A percentile compares a stretch with the other conserved stretches of the same genome.
Conservation (phyloP, 2,797 vertebrate species). For the Rhynchotus rufescens region DNA sequence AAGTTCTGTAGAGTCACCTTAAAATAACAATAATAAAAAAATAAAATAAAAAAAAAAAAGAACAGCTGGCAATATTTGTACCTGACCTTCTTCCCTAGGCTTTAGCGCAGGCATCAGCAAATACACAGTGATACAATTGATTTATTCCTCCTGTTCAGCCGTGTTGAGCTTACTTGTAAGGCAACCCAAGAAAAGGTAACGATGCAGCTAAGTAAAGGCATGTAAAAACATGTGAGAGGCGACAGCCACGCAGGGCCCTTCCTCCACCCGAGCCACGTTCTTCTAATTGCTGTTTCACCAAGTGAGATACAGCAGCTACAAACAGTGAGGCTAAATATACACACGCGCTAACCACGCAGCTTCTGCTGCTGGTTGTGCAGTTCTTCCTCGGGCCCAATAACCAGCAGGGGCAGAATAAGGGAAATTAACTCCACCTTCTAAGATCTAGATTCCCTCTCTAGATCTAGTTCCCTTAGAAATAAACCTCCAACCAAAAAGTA, state of each 20-base stretch:
- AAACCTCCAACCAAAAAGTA: slow-evolving; percentile 46
- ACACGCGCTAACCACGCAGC: not conserved
- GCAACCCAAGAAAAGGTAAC: not conserved
- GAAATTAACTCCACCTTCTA: slow-evolving; percentile 14
- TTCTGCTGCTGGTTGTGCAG: slow-evolving; percentile 22
- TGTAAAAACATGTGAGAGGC: not conserved
- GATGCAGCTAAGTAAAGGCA: not conserved
- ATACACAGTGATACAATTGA: not conserved
- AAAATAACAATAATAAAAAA: too few species aligned
- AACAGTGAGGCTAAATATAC: not conserved
- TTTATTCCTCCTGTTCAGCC: not conserved
- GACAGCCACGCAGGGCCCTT: not conserved
- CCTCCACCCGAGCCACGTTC: fast-evolving
- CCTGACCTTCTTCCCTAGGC: not conserved
- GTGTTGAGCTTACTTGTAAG: not conserved
- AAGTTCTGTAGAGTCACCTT: not conserved
- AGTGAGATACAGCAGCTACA: not conserved
- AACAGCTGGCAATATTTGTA: not conserved
- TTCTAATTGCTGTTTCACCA: slow-evolving; percentile 21
- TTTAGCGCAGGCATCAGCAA: not conserved
- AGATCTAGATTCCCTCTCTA: not conserved
- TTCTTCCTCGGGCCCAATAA: slow-evolving; percentile 37
- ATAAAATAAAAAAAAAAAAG: not conserved
- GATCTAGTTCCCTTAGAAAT: slow-evolving; percentile 4
- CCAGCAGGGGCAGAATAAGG: not conserved